Evolutionary conservation across 2,888 invertebrate species (phyloP).

Genomic region (Ophion ellenae): DNA sequence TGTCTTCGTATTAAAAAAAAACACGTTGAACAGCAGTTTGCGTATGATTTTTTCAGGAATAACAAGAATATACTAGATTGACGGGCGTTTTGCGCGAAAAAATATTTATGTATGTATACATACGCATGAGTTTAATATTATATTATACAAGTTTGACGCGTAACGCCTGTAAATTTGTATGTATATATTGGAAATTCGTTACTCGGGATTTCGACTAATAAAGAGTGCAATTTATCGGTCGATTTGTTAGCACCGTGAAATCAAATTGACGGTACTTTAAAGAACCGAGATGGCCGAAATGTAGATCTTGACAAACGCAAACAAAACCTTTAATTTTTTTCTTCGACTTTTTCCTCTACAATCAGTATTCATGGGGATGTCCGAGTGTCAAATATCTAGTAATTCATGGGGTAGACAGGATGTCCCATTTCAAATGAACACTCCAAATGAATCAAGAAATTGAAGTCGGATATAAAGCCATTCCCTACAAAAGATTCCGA

Average conservation of each 20-base stretch:
- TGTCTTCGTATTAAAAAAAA: constrained; percentile 30
- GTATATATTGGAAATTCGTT: not conserved
- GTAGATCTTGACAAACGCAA: not conserved
- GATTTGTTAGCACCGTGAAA: not conserved
- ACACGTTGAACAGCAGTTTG: constrained; percentile 26
- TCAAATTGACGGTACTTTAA: not conserved
- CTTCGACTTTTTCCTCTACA: not conserved
- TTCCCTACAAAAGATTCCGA: too few relatives aligned
- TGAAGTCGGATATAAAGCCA: too few relatives aligned
- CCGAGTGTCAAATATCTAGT: too few relatives aligned
- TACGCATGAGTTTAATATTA: not conserved
- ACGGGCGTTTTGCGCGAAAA: not conserved
- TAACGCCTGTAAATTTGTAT: not conserved
- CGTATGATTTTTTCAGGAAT: not conserved
- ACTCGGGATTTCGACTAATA: not conserved
- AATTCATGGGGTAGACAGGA: too few relatives aligned
- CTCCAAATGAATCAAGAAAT: too few relatives aligned
- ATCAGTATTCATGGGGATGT: too few relatives aligned
- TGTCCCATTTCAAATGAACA: too few relatives aligned
- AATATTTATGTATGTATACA: too few relatives aligned
- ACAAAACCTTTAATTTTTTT: not conserved
- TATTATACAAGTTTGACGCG: not conserved
- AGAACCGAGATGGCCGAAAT: not conserved
- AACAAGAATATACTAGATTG: not conserved
- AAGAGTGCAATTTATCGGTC: not conserved